Percentiles rank a stretch among this genome's conserved stretches.
Conservation (phyloP, 2,888 invertebrate genomes). For the Bugula neritina region DNA sequence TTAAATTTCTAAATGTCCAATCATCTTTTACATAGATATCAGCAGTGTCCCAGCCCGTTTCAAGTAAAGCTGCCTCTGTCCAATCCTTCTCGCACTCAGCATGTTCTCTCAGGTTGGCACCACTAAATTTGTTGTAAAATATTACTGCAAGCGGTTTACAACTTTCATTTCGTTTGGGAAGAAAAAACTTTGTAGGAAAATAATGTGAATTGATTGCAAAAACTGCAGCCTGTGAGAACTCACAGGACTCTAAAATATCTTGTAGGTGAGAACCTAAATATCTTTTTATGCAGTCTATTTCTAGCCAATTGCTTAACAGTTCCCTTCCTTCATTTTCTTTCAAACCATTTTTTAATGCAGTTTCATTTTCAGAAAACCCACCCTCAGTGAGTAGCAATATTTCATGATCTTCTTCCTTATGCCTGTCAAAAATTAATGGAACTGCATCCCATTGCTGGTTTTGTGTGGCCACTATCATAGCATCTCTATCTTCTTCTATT, state of each 20-base stretch:
- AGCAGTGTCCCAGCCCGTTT: background rate
- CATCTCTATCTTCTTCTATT: background rate
- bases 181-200: background rate
- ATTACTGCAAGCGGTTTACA: background rate
- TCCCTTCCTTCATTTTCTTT: background rate
- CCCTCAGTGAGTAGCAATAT: background rate
- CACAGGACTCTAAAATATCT: background rate
- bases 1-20: background rate
- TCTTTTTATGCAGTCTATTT: background rate
- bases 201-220: background rate
- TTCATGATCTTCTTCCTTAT: too few relatives aligned
- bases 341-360: background rate
- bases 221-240: background rate
- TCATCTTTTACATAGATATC: background rate
- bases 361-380: background rate
- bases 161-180: background rate
- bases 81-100: background rate
- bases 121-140: background rate
- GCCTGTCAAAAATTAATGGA: too few relatives aligned
- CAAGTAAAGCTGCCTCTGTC: background rate
- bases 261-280: too few relatives aligned
- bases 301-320: too few relatives aligned
- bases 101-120: background rate
- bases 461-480: background rate
- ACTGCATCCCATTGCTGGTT: too few relatives aligned